A percentile compares a stretch with the other conserved stretches of the same genome.
Evolutionary conservation across 2,797 vertebrate species (phyloP).

Genomic region (Cercopithecus diana): DNA sequence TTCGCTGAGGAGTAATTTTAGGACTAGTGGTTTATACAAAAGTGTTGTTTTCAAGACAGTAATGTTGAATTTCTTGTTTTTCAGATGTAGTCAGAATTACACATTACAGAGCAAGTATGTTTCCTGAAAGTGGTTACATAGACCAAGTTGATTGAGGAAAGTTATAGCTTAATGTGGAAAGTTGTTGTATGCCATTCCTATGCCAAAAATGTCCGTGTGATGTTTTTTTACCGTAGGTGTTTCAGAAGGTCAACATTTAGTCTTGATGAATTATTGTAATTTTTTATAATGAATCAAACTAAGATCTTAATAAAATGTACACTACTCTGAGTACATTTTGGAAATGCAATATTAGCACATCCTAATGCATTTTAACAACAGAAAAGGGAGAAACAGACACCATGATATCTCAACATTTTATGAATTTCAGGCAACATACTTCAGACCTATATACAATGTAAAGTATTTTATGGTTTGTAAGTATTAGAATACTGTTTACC

Average conservation of each 20-base stretch:
- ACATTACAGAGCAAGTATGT: conserved; percentile 72
- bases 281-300: conserved; percentile 52
- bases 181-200: background rate
- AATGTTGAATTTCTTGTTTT: conserved; percentile 70
- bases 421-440: conserved; percentile 75
- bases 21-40: conserved; percentile 63
- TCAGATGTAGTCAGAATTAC: conserved; percentile 62
- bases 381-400: conserved; percentile 65
- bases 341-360: conserved; percentile 70
- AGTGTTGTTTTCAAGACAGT: conserved; percentile 70
- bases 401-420: conserved; percentile 70
- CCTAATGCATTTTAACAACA: conserved; percentile 61
- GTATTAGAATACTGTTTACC: conserved; percentile 74
- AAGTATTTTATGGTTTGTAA: conserved; percentile 73
- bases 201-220: conserved; percentile 51
- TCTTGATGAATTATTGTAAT: conserved; percentile 57
- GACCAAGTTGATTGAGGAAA: background rate
- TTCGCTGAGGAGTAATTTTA: conserved; percentile 68
- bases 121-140: conserved; percentile 72
- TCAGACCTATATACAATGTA: conserved; percentile 68
- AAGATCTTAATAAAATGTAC: conserved; percentile 49
- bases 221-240: conserved; percentile 70
- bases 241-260: conserved; percentile 55
- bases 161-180: background rate
- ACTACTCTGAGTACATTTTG: conserved; percentile 15